Conservation (phyloP, 2,113 vertebrate genomes). For the Heterotilapia buettikoferi region DNA sequence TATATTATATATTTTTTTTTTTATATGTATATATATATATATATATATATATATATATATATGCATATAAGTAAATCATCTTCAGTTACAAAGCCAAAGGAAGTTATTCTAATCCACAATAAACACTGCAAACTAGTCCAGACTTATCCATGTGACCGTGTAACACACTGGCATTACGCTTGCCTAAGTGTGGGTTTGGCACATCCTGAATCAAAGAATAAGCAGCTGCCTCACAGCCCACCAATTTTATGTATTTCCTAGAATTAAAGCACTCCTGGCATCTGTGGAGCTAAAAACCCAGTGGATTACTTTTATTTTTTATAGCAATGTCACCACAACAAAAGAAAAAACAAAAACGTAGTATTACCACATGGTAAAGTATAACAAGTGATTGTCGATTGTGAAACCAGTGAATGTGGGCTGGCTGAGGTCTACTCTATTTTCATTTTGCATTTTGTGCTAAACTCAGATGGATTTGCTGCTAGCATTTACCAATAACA, state of each 20-base stretch:
- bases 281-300: neutral
- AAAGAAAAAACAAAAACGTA: neutral
- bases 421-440: neutral
- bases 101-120: neutral
- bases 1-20: too few relatives aligned
- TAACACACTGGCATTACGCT: neutral
- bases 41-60: too few relatives aligned
- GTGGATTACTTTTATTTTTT: neutral
- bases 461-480: neutral
- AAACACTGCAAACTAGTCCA: too few relatives aligned
- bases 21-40: too few relatives aligned
- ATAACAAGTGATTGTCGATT: neutral
- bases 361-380: neutral
- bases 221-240: neutral
- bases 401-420: neutral
- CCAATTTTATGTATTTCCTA: neutral
- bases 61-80: too few relatives aligned
- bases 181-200: neutral
- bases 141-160: neutral
- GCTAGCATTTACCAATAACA: neutral
- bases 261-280: neutral
- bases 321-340: neutral
- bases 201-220: neutral
- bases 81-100: too few relatives aligned
- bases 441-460: neutral